Base-by-base conservation (phyloP, 2,888 invertebrate genomes). In the Slavum lentiscoides region DNA sequence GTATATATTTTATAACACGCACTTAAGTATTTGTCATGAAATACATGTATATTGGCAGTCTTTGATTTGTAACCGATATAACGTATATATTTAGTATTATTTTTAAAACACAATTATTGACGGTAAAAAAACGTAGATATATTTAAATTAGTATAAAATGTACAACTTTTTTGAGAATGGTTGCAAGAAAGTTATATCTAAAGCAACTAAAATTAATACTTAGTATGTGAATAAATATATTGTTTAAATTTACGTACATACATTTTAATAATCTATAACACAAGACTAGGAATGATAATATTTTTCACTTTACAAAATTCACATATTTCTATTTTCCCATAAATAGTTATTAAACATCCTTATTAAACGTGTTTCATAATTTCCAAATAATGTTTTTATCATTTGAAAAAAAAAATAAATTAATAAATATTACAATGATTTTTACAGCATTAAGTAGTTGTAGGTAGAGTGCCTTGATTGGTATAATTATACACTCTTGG, bases 261-360 rank as follows among this genome's bases (percentile, higher is more conserved):
- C 55, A 74, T 69, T 62, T 68, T 70, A 23, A 37, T 39, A 64
- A 72, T 80, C 80, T 80, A 80, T 80, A 70, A 80, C 64, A 72
- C 80, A 37, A 64, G 80, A 80, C 80, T 80, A 80, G 80, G 70
- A 80, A 72, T 80, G 62, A 70, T 62, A 61, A 80, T 80, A 62
- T 23, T 69, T 77, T 66, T 67, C 30, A 72, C 70, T 64, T 80
- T 72, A 80, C 53, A 80, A 64, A 72, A 72, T 23, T 64, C 72
- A 75, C 59, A 75, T 30, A 23, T 58, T 67, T 23, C 13, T 55
- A 74, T 66, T 58, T 58, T 19, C 39, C 9, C 15, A 17, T 43
- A 21, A 73, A 23, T 1, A 61, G 23, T 23, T 23, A 55, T 58
- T 64, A 15, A 19, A 61, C 17, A 21, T 62, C 23, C 23, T 21